Conservation (phyloP, 1,140 invertebrate species). For the Pristionchus pacificus region DNA sequence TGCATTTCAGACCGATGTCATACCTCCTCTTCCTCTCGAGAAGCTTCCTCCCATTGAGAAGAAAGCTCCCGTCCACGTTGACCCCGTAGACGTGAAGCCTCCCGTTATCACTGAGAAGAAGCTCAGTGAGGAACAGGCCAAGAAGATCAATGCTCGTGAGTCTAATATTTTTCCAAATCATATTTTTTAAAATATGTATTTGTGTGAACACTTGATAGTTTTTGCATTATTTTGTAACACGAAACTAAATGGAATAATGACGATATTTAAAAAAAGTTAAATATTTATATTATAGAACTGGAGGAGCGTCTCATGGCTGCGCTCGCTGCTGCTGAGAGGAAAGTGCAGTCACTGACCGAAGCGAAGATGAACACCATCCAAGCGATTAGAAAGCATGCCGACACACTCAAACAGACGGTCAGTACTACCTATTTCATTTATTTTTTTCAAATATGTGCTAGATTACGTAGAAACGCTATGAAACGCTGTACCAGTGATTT, state of each 20-base stretch:
- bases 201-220: too few species aligned
- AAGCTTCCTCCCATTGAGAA: slow-evolving; percentile 22
- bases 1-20: neutral
- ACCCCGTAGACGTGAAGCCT: slow-evolving; percentile 22
- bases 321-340: slow-evolving; percentile 37
- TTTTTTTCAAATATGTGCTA: too few species aligned
- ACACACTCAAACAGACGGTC: slow-evolving; percentile 44
- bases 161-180: neutral
- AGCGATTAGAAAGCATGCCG: slow-evolving; percentile 43
- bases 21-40: slow-evolving; percentile 19
- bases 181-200: neutral
- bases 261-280: neutral
- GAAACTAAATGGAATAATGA: too few species aligned
- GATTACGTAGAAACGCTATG: too few species aligned
- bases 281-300: slow-evolving; percentile 26
- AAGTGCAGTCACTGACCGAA: slow-evolving; percentile 40
- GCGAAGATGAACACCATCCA: slow-evolving; percentile 46
- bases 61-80: slow-evolving; percentile 19
- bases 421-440: neutral
- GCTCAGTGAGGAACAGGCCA: neutral
- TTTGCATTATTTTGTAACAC: too few species aligned
- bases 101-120: neutral
- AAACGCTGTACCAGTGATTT: too few species aligned
- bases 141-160: slow-evolving; percentile 17
- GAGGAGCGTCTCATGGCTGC: slow-evolving; percentile 32